Evolutionary conservation across 2,797 vertebrate genomes (phyloP), one percentile per base, ranked within the genome.

Genomic region (Tamandua tetradactyla): DNA sequence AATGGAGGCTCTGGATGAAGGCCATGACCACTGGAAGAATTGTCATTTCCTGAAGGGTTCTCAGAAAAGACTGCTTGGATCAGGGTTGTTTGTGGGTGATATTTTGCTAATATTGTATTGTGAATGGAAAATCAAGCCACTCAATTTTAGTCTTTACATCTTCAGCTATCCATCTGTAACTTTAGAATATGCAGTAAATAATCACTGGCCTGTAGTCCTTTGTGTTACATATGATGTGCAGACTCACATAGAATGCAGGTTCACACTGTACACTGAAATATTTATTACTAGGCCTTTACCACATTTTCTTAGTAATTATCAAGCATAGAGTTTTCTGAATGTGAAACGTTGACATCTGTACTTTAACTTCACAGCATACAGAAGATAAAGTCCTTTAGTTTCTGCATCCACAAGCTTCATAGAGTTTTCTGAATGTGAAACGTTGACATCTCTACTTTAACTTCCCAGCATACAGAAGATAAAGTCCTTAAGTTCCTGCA

Each of bases 301-400:
- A 52, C 37, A 3, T 55, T 92, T 80, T 83, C 66, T 92, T 62
- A 64, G 32, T 55, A 75, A 40, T 35, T 9, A 32, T 52, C 25
- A 88, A 89, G 15, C 27, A 61, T 32, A 74, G 13, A 81, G 6
- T 57, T 7, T 78, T 78, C 20, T 85, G 32, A 94, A 68, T 78
- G 32, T 71, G 40, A 92, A 94, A 94, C n/a, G 12, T 47, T 87
- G 59, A 68, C 71, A 87, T 95, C 78, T 93, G 15, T 12, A 84
- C 20, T 89, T 95, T 81, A n/a, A 13, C 4, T 92, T 84, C 71
- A 59, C 62, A 61, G 72, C 42, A 71, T 35, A 69, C 13, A 59
- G 66, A 12, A 32, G 30, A 5, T 92, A 71, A 84, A 79, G 10
- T 87, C 7, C 5, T 81, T 95, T 71, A 83, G 20, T 47, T 35